A percentile compares a stretch with the other conserved stretches of the same genome.
Conservation (phyloP, 30 jellyfish, hydroid and myxozoan genomes). For the Aurelia aurita region DNA sequence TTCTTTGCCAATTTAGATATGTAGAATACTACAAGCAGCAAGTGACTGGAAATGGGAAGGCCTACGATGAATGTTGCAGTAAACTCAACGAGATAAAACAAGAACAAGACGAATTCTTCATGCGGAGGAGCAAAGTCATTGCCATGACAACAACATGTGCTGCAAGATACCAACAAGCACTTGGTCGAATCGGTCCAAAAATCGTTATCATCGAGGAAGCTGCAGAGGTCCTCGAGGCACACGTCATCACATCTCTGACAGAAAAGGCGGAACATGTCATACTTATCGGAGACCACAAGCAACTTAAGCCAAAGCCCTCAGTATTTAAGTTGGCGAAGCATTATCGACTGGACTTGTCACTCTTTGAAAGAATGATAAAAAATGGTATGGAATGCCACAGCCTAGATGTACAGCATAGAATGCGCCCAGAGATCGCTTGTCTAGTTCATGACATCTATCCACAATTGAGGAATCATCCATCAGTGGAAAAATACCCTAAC, state of each 20-base stretch:
- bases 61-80: conserved; percentile 73
- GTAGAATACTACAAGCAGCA: not conserved
- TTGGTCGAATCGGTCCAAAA: conserved; percentile 50
- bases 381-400: conserved; percentile 70
- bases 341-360: conserved; percentile 68
- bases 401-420: conserved; percentile 72
- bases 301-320: conserved; percentile 69
- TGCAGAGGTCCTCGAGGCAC: conserved; percentile 94
- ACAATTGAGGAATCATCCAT: conserved; percentile 50
- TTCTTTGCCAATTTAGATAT: not conserved
- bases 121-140: conserved; percentile 54
- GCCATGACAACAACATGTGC: conserved; percentile 90
- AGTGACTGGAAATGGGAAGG: conserved; percentile 2
- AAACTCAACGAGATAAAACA: conserved; percentile 17
- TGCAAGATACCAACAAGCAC: conserved; percentile 52
- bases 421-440: conserved; percentile 80
- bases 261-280: conserved; percentile 69
- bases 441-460: conserved; percentile 73
- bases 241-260: conserved; percentile 63
- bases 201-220: conserved; percentile 85
- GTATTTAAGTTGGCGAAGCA: conserved; percentile 63
- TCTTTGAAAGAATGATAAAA: conserved; percentile 82
- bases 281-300: conserved; percentile 92
- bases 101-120: conserved; percentile 45
- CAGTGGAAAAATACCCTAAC: conserved; percentile 40